phyloP scores from a whole-genome alignment of 2,888 invertebrate species.

The Megaustenia siamemsis region DNA sequence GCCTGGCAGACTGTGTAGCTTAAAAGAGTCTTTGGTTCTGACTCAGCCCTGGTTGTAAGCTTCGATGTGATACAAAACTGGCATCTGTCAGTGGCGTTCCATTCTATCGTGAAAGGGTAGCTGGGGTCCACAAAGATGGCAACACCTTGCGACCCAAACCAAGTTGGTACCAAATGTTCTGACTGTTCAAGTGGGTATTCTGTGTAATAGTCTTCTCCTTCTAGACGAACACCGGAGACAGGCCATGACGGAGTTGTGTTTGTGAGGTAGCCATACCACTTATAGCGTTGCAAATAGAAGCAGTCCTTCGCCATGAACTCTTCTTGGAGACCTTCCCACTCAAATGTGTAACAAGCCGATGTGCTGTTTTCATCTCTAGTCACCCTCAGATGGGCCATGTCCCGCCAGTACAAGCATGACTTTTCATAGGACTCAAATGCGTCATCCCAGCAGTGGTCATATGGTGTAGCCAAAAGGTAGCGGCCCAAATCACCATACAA shows the following conservation, averaged over 20 bases:
- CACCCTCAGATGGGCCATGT: constrained; percentile 57
- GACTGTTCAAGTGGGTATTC: constrained; percentile 56
- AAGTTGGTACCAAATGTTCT: constrained; percentile 59
- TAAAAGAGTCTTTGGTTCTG: constrained; percentile 46
- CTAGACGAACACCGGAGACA: constrained; percentile 32
- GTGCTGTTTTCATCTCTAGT: constrained; percentile 52
- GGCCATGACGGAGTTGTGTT: constrained; percentile 53
- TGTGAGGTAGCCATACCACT: constrained; percentile 55
- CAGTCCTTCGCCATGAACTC: constrained; percentile 59
- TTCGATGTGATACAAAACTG: constrained; percentile 60
- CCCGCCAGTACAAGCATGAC: constrained; percentile 59
- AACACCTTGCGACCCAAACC: constrained; percentile 59
- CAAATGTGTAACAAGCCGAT: constrained; percentile 56
- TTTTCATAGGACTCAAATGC: constrained; percentile 47
- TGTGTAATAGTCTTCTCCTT: constrained; percentile 53
- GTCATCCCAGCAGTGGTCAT: constrained; percentile 58
- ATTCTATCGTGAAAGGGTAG: constrained; percentile 55
- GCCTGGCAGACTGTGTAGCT: constrained; percentile 60
- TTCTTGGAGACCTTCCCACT: constrained; percentile 55
- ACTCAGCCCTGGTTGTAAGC: constrained; percentile 19
- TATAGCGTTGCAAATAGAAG: constrained; percentile 58
- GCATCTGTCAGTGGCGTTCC: constrained; percentile 58
- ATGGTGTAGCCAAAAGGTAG: constrained; percentile 57
- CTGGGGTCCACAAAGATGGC: constrained; percentile 57
- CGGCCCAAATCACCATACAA: constrained; percentile 61